Conservation (phyloP, 92 coral and sea anemone genomes). For the Anthopleura xanthogrammica region DNA sequence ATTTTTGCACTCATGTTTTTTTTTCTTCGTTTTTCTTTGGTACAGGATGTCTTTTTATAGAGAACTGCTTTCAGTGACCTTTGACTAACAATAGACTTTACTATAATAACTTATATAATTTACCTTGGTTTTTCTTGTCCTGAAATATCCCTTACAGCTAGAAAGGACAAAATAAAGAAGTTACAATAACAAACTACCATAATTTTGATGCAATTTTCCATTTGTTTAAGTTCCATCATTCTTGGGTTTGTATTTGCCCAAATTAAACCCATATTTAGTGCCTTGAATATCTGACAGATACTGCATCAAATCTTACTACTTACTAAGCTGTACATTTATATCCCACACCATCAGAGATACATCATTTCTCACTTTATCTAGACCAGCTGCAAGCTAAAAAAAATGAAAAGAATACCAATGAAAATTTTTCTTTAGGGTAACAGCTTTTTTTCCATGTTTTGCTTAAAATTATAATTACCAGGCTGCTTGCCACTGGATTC, state of each 20-base stretch:
- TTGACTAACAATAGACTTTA: neutral
- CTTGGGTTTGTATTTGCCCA: too few relatives aligned
- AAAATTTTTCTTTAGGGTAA: too few relatives aligned
- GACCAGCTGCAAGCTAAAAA: slow-evolving; percentile 87
- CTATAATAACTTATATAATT: neutral
- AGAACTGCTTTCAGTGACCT: too few relatives aligned
- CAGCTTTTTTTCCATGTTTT: too few relatives aligned
- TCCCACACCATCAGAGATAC: slow-evolving; percentile 95
- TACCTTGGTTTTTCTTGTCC: slow-evolving; percentile 49
- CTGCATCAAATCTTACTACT: slow-evolving; percentile 29
- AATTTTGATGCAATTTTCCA: neutral
- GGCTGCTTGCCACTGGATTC: slow-evolving; percentile 85
- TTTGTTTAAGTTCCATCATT: too few relatives aligned
- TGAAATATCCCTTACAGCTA: slow-evolving; percentile 42
- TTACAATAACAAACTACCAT: neutral
- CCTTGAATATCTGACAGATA: too few relatives aligned
- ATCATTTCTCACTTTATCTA: slow-evolving; percentile 92
- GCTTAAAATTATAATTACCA: slow-evolving; percentile 46
- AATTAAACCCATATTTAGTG: too few relatives aligned
- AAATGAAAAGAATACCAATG: neutral
- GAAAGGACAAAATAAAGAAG: neutral
- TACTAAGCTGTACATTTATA: slow-evolving; percentile 81
- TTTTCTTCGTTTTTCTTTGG: too few relatives aligned
- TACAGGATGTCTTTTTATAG: too few relatives aligned
- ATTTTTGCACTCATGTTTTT: too few relatives aligned